Conservation (phyloP, 2,797 vertebrate genomes). For the Paguma larvata region DNA sequence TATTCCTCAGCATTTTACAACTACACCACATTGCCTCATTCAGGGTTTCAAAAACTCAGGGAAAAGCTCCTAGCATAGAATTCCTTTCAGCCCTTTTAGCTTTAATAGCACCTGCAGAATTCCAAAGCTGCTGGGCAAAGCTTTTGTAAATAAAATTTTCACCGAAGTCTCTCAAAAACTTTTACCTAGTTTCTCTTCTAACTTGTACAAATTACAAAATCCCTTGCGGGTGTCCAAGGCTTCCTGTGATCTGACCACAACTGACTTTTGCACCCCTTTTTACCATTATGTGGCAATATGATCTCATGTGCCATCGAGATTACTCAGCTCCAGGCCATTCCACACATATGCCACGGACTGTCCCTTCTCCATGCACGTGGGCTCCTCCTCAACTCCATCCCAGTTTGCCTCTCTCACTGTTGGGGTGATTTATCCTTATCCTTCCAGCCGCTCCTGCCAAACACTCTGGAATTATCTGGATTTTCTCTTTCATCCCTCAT, state of each 20-base stretch:
- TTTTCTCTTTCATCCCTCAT: neutral
- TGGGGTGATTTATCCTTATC: neutral
- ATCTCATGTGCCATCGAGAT: neutral
- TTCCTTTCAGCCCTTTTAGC: neutral
- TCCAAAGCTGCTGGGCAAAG: neutral
- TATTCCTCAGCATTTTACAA: neutral
- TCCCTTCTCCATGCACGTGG: fast-evolving
- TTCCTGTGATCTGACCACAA: neutral
- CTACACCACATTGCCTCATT: neutral
- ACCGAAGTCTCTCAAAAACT: neutral
- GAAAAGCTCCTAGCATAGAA: neutral
- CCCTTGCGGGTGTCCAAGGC: neutral
- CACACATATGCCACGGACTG: fast-evolving
- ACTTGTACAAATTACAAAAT: neutral
- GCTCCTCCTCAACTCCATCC: neutral
- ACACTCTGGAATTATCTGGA: neutral
- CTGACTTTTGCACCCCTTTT: neutral
- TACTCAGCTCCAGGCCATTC: too few relatives aligned
- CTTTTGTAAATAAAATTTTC: neutral
- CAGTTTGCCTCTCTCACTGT: neutral
- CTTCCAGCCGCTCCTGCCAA: neutral
- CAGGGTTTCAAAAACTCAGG: neutral
- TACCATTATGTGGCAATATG: neutral
- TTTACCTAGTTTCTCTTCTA: neutral
- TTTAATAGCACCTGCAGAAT: neutral